These are phyloP conservation scores for Quadroppia sp. DNA, from an alignment of 2,888 invertebrate genomes.

Conservation along the genomic window DNA sequence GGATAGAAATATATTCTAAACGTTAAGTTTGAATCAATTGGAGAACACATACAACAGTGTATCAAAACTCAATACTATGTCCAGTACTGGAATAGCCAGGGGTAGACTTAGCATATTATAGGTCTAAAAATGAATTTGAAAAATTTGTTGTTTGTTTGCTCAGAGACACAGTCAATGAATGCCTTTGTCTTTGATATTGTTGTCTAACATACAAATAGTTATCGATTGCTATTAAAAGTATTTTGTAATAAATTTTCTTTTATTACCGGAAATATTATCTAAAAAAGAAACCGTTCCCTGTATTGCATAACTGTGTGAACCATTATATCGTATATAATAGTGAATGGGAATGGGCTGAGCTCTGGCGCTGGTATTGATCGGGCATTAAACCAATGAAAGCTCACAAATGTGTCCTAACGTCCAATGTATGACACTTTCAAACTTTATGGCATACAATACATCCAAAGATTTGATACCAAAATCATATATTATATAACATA, in stretches of 20 bases:
- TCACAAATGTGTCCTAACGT: conserved; percentile 5
- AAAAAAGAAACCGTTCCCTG: not conserved
- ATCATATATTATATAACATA: conserved; percentile 8
- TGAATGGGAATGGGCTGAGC: conserved; percentile 20
- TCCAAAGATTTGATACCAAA: conserved; percentile 1
- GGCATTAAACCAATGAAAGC: conserved; percentile 2
- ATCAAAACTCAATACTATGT: too few species aligned
- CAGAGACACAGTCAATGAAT: too few species aligned
- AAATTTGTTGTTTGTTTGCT: too few species aligned
- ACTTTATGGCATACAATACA: not conserved
- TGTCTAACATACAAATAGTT: not conserved
- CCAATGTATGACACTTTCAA: conserved; percentile 30
- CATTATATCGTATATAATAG: not conserved
- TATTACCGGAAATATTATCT: conserved; percentile 17
- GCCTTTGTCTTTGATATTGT: too few species aligned
- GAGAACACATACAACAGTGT: too few species aligned
- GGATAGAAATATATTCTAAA: too few species aligned
- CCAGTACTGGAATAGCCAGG: too few species aligned
- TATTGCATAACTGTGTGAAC: not conserved
- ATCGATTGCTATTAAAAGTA: not conserved
- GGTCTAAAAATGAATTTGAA: too few species aligned
- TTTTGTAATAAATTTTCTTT: not conserved
- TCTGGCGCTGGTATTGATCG: not conserved
- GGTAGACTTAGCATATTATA: too few species aligned
- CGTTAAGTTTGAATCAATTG: too few species aligned